Evolutionary conservation across 1,140 invertebrate genomes (phyloP).

Genomic region (Euura lappo): DNA sequence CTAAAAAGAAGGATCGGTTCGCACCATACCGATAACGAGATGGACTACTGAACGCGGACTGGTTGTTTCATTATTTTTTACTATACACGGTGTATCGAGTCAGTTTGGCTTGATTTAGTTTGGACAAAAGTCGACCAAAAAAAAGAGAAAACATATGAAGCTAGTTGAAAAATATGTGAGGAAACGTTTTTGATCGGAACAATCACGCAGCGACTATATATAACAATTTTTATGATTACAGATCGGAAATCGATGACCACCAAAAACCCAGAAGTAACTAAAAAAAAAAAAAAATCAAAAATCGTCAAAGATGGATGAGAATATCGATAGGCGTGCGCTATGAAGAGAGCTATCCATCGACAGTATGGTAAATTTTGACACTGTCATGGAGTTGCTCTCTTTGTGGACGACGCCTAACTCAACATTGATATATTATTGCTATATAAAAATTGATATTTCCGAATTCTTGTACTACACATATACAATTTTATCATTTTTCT

Average conservation of each 20-base stretch:
- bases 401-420: conserved; percentile 64
- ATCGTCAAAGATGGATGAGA: no score
- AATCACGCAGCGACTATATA: no score
- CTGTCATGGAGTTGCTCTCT: conserved; percentile 75
- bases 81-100: no score
- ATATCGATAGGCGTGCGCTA: conserved; percentile 57
- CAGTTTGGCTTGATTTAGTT: neutral
- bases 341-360: conserved; percentile 75
- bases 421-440: conserved; percentile 22
- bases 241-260: neutral
- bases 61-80: neutral
- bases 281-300: no score
- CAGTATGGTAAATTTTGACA: conserved; percentile 67
- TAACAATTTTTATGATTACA: neutral
- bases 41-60: conserved; percentile 21
- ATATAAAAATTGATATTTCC: no score
- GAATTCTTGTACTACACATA: no score
- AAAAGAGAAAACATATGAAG: neutral
- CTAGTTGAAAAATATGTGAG: neutral
- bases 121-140: neutral
- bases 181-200: no score
- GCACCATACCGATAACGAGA: conserved; percentile 55
- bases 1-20: conserved; percentile 52
- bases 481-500: no score
- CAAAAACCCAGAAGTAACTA: neutral